These are phyloP conservation scores for Stegana nigrithorax DNA, from an alignment of 2,888 invertebrate genomes.

Conservation along the genomic window DNA sequence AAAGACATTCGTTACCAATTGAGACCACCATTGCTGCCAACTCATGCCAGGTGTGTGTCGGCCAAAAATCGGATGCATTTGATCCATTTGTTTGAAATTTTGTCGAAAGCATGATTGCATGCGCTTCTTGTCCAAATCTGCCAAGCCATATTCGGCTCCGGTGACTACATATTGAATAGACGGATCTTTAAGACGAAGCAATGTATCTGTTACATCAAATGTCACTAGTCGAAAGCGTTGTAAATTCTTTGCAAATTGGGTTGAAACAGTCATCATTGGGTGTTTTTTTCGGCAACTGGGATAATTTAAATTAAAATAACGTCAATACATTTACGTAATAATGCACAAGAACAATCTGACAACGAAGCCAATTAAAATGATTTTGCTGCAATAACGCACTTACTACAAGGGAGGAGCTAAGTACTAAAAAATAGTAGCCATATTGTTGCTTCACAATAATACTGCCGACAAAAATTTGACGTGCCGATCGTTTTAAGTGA, in stretches of 20 bases:
- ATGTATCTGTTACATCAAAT: slow-evolving; percentile 90
- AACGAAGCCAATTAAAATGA: too few relatives aligned
- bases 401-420: too few relatives aligned
- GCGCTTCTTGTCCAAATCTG: slow-evolving; percentile 43
- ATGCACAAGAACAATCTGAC: too few relatives aligned
- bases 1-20: slow-evolving; percentile 62
- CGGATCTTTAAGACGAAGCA: slow-evolving; percentile 78
- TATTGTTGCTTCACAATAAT: too few relatives aligned
- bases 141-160: slow-evolving; percentile 75
- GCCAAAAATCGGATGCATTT: slow-evolving; percentile 84
- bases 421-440: too few relatives aligned
- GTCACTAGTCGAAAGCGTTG: slow-evolving; percentile 74
- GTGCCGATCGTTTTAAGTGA: too few relatives aligned
- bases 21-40: slow-evolving; percentile 87
- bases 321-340: too few relatives aligned
- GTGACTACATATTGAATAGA: slow-evolving; percentile 79
- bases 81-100: slow-evolving; percentile 74
- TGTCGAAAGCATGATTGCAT: slow-evolving; percentile 72
- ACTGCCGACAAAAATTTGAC: too few relatives aligned
- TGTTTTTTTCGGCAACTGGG: too few relatives aligned
- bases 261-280: slow-evolving; percentile 47
- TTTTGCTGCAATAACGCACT: too few relatives aligned
- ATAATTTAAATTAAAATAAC: too few relatives aligned
- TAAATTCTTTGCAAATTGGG: slow-evolving; percentile 56
- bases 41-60: slow-evolving; percentile 71